These are phyloP conservation scores for Macrosiphum euphorbiae DNA, from an alignment of 2,888 invertebrate genomes.

Conservation along the genomic window DNA sequence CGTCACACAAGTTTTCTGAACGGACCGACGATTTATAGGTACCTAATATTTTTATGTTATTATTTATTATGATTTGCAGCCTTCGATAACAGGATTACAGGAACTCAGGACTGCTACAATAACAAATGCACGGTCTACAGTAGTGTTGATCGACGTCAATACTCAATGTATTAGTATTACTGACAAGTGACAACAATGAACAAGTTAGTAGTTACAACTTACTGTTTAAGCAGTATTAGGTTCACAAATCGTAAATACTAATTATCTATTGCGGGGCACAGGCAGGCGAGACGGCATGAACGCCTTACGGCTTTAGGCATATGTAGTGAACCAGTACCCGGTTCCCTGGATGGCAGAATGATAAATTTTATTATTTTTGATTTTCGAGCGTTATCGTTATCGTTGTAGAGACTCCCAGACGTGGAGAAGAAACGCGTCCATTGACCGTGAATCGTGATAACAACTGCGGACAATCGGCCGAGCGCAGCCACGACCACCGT, in stretches of 20 bases:
- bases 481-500: conserved; percentile 60
- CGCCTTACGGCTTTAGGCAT: no score
- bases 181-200: no score
- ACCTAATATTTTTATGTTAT: neutral
- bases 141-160: neutral
- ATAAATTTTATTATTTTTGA: neutral
- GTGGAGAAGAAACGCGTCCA: neutral
- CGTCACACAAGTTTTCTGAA: neutral
- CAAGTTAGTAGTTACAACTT: no score
- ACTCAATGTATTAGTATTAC: no score
- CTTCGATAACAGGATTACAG: neutral
- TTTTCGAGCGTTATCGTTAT: conserved; percentile 11
- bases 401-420: neutral
- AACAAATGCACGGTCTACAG: neutral
- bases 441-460: neutral
- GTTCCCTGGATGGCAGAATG: neutral
- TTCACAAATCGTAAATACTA: no score
- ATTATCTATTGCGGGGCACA: neutral
- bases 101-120: neutral
- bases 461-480: neutral
- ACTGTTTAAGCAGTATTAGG: neutral
- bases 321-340: no score
- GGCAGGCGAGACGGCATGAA: no score
- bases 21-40: neutral
- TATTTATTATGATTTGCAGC: neutral